Evolutionary conservation across 2,888 invertebrate genomes (phyloP), one percentile per base, ranked within the genome.

Genomic region (Drosophila conformis): DNA sequence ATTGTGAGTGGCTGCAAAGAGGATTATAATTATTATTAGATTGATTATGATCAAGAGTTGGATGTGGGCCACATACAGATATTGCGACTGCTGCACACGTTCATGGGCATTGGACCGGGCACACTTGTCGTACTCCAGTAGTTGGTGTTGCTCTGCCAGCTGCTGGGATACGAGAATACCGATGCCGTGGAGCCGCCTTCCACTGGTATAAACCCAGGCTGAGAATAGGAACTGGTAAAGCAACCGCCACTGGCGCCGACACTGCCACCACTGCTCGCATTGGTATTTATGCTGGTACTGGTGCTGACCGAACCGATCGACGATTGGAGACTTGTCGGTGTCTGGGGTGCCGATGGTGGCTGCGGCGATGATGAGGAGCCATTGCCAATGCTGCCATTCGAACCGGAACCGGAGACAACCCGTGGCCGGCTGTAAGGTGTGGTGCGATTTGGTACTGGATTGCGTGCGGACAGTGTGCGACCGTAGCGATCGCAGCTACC

Each of bases 151-250:
- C 90, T 87, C 72, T 92, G 92, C 91, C 93, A 93, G 80, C 93
- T 91, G 66, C 90, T 89, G 7, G 93, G 91, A 73, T 93, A 93
- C 13, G 93, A 91, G 67, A 92, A 93, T 10, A 93, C 92, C 27
- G 92, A 88, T 21, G 92, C 83, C 33, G 92, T 90, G 2, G 92
- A 84, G 65, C 91, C 86, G 18, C 92, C 83, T 25, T 93, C 93
- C 31, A 93, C 89, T 15, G 93, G 91, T 81, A 93, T 86, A 69
- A 92, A 93, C 31, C 92, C 87, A 11, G 92, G 87, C 59, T 92
- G 93, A 13, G 92, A 83, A 51, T 92, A 91, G 84, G 92, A 90
- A 87, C 90, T 90, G 71, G 85, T 76, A 58, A 76, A 79, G 69
- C 87, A 84, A 46, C 69, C 69, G 15, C 63, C 69, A 36, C 60